phyloP scores from a whole-genome alignment of 2,113 vertebrate genomes.

The Scomber scombrus region DNA sequence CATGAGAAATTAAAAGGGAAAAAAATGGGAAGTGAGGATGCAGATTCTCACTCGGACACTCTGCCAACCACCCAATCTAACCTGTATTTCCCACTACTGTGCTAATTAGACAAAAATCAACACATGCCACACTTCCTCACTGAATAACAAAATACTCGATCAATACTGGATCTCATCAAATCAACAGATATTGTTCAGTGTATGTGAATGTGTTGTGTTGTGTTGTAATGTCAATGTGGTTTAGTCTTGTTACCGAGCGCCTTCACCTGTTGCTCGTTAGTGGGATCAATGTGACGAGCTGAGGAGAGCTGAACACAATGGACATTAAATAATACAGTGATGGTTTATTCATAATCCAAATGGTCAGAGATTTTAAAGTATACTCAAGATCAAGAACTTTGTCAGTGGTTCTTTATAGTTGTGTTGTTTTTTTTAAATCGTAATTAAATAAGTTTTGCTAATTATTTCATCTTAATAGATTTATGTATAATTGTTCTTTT shows the following conservation, averaged over 20 bases:
- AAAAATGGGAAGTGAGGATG: not conserved
- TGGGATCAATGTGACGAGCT: not conserved
- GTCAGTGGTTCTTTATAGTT: not conserved
- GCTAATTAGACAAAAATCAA: slow-evolving; percentile 67
- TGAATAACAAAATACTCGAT: slow-evolving; percentile 23
- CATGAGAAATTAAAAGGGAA: slow-evolving; percentile 44
- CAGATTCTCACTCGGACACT: slow-evolving; percentile 28
- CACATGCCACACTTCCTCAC: slow-evolving; percentile 31
- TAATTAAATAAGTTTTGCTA: not conserved
- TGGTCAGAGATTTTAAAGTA: too few relatives aligned
- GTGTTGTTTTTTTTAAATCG: not conserved
- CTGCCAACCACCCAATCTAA: slow-evolving; percentile 2
- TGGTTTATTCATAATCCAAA: not conserved
- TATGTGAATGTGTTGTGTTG: not conserved
- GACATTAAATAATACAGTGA: not conserved
- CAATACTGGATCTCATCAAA: slow-evolving; percentile 64
- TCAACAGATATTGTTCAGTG: slow-evolving; percentile 33
- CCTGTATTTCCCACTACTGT: slow-evolving; percentile 3
- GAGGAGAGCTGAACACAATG: too few relatives aligned
- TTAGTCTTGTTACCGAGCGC: not conserved
- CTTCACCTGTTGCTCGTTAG: slow-evolving; percentile 35
- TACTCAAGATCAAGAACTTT: not conserved
- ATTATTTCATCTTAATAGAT: too few relatives aligned
- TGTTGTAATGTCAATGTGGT: not conserved
- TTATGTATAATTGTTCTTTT: too few relatives aligned